Evolutionary conservation across 2,888 invertebrate species (phyloP).

Genomic region (Latrodectus hesperus): DNA sequence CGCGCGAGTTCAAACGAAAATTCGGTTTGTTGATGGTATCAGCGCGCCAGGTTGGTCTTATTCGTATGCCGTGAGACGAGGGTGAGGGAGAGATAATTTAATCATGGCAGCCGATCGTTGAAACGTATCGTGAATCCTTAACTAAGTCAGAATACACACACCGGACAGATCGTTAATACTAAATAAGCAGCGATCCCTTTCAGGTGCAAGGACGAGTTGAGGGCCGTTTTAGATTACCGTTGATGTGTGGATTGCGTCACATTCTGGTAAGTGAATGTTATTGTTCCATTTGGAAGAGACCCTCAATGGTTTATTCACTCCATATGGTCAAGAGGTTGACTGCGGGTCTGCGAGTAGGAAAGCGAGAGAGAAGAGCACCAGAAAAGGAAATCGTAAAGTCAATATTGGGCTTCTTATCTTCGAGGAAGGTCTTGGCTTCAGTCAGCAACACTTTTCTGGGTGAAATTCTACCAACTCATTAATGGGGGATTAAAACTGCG

Average conservation of each 20-base stretch:
- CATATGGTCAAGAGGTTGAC: not conserved
- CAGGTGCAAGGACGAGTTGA: conserved; percentile 7
- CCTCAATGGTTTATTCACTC: not conserved
- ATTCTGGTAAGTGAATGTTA: conserved; percentile 16
- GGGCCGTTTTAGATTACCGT: conserved; percentile 27
- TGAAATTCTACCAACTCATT: not conserved
- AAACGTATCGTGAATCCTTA: conserved; percentile 23
- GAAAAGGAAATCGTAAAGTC: conserved; percentile 8
- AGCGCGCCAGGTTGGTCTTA: conserved; percentile 14
- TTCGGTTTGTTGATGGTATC: conserved; percentile 61
- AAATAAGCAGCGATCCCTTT: conserved; percentile 18
- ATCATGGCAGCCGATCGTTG: conserved; percentile 35
- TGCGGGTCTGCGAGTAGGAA: not conserved
- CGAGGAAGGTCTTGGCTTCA: not conserved
- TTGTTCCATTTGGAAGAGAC: conserved; percentile 35
- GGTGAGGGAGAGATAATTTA: conserved; percentile 34
- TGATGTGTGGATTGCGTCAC: conserved; percentile 5
- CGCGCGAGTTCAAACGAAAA: conserved; percentile 51
- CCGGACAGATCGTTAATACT: conserved; percentile 22
- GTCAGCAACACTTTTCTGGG: not conserved
- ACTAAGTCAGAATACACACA: conserved; percentile 29
- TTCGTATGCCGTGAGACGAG: conserved; percentile 33
- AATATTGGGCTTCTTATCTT: conserved; percentile 28
- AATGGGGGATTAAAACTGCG: not conserved
- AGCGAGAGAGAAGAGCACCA: no score